phyloP scores from a whole-genome alignment of 2,797 vertebrate species.

The Pipistrellus nathusii region DNA sequence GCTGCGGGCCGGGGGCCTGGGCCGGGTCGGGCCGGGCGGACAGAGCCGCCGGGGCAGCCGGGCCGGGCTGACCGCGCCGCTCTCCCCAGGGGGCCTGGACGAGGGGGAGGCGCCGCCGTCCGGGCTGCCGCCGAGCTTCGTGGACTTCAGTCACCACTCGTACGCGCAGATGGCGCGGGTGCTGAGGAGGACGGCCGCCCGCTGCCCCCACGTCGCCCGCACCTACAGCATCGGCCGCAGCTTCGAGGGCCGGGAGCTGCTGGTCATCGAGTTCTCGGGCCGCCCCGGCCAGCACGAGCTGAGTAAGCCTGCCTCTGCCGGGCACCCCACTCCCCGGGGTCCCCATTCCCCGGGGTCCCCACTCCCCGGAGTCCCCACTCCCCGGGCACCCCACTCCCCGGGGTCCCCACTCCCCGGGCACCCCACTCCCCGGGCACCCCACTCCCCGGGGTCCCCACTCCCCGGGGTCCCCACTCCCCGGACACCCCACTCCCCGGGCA shows the following conservation, averaged over 20 bases:
- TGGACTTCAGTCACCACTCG: constrained; percentile 94
- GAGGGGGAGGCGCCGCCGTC: constrained; percentile 80
- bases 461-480: too few relatives aligned
- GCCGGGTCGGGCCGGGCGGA: accelerated
- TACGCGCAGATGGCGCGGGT: constrained; percentile 94
- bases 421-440: too few relatives aligned
- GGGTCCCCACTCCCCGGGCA: too few relatives aligned
- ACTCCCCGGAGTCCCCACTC: too few relatives aligned
- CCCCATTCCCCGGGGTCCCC: too few relatives aligned
- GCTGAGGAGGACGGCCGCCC: constrained; percentile 93
- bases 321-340: too few relatives aligned
- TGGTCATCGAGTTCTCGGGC: constrained; percentile 95
- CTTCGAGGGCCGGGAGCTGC: constrained; percentile 94
- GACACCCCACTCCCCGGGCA: too few relatives aligned
- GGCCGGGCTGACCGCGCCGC: background rate
- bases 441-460: too few relatives aligned
- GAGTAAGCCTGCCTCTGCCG: constrained; percentile 87
- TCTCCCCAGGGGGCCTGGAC: constrained; percentile 83
- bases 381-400: too few relatives aligned
- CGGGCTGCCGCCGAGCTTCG: constrained; percentile 91
- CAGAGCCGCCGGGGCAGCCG: too few relatives aligned
- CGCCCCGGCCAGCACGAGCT: constrained; percentile 96
- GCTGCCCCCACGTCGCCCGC: constrained; percentile 93
- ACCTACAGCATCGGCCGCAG: constrained; percentile 98
- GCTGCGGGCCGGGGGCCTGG: too few relatives aligned